These are phyloP conservation scores for Pammene aurita DNA, from an alignment of 2,888 invertebrate species.

Conservation along the genomic window DNA sequence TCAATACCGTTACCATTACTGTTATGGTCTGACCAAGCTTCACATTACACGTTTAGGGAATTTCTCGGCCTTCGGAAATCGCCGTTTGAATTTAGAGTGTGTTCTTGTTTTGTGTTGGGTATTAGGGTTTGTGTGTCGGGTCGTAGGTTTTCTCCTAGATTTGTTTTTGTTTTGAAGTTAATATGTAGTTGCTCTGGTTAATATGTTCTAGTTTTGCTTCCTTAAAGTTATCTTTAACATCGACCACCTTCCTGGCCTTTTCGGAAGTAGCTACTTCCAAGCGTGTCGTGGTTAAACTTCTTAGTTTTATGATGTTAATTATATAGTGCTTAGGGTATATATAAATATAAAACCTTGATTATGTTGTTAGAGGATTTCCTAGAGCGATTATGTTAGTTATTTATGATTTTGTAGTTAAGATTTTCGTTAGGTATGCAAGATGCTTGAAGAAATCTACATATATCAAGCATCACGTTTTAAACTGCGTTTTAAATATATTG, in stretches of 20 bases:
- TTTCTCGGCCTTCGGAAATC: constrained; percentile 48
- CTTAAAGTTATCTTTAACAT: constrained; percentile 17
- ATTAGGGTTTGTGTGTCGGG: constrained; percentile 55
- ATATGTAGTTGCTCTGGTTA: not conserved
- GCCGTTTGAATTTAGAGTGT: constrained; percentile 50
- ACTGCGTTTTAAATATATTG: too few relatives aligned
- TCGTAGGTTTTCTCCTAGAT: constrained; percentile 21
- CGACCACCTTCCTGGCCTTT: constrained; percentile 28
- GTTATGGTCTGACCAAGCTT: constrained; percentile 32
- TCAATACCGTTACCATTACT: constrained; percentile 34
- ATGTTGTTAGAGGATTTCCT: constrained; percentile 30
- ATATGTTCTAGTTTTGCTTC: constrained; percentile 13
- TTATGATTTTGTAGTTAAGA: not conserved
- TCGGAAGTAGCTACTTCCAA: constrained; percentile 1
- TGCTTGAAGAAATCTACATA: too few relatives aligned
- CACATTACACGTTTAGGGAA: constrained; percentile 44
- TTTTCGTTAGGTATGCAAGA: not conserved
- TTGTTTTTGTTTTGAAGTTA: constrained; percentile 20
- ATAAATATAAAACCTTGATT: constrained; percentile 19
- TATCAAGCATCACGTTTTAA: too few relatives aligned
- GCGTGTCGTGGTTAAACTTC: constrained; percentile 24
- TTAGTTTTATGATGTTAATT: constrained; percentile 28
- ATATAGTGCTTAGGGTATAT: constrained; percentile 12
- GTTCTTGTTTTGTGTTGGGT: constrained; percentile 50
- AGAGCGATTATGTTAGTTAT: not conserved